Conservation (phyloP, 1,140 invertebrate species). For the Drosophila biarmipes region DNA sequence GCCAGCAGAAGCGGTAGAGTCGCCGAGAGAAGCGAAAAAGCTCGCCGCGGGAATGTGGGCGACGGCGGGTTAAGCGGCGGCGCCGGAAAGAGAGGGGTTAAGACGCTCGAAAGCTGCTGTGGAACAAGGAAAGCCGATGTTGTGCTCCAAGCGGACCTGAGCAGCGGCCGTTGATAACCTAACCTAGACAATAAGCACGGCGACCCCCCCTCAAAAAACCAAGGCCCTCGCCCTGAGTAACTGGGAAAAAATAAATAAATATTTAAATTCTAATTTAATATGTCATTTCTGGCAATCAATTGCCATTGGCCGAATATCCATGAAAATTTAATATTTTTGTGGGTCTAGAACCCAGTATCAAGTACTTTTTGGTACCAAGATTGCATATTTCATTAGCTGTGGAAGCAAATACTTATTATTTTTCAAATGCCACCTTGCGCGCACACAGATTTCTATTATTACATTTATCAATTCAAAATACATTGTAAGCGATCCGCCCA, state of each 20-base stretch:
- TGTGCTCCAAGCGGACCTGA: slow-evolving; percentile 22
- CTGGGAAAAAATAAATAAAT: background rate
- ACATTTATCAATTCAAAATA: background rate
- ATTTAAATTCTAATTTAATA: slow-evolving; percentile 1
- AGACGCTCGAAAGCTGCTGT: slow-evolving; percentile 26
- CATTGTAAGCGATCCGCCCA: slow-evolving; percentile 18
- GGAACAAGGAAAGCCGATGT: slow-evolving; percentile 41
- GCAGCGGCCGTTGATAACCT: slow-evolving; percentile 35
- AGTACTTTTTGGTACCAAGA: too few relatives aligned
- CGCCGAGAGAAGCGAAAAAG: slow-evolving; percentile 22
- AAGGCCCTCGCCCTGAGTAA: background rate
- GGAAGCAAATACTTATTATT: background rate
- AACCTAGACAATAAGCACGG: slow-evolving; percentile 42
- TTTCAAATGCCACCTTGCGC: background rate
- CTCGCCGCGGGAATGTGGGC: slow-evolving; percentile 5
- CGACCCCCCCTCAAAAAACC: background rate
- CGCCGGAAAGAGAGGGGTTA: background rate
- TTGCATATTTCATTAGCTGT: background rate
- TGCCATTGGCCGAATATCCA: background rate
- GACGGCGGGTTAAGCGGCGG: background rate
- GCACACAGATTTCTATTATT: background rate
- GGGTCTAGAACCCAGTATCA: too few relatives aligned
- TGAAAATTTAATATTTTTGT: background rate
- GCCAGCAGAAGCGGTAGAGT: background rate
- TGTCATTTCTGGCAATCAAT: background rate